Percentiles rank a stretch among this genome's conserved stretches.
Conservation (phyloP, 2,113 vertebrate species). For the Urocitellus parryii region DNA sequence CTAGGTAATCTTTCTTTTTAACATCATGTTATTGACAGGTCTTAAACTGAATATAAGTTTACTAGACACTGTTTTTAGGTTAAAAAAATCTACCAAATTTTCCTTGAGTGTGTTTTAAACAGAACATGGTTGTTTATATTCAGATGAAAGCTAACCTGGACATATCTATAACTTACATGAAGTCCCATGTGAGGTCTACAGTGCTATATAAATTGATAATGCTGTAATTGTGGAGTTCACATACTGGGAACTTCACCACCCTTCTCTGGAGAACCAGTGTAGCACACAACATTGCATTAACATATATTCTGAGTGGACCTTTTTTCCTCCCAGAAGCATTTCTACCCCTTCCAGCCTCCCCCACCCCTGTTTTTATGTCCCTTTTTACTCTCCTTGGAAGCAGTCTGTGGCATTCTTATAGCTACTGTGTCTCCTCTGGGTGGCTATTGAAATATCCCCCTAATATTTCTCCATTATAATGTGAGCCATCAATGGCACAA, state of each 20-base stretch:
- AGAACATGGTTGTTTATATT: slow-evolving; percentile 53
- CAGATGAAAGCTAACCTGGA: slow-evolving; percentile 6
- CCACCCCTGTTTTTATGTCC: not conserved
- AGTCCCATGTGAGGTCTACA: not conserved
- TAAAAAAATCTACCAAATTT: slow-evolving; percentile 44
- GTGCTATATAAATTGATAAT: slow-evolving; percentile 63
- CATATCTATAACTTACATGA: slow-evolving; percentile 59
- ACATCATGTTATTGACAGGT: not conserved
- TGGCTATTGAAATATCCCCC: slow-evolving; percentile 72
- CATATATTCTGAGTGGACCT: not conserved
- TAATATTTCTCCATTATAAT: slow-evolving; percentile 75
- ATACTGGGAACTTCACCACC: not conserved
- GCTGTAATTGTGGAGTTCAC: slow-evolving; percentile 1
- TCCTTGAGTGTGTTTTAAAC: slow-evolving; percentile 14
- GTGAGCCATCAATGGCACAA: slow-evolving; percentile 44
- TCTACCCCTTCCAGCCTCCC: not conserved
- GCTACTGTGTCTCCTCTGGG: slow-evolving; percentile 74
- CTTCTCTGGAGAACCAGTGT: not conserved
- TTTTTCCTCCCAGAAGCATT: not conserved
- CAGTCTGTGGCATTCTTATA: slow-evolving; percentile 56
- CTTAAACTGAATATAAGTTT: not conserved
- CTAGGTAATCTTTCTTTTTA: not conserved
- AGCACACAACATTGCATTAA: slow-evolving; percentile 24
- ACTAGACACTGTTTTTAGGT: not conserved
- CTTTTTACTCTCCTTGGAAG: slow-evolving; percentile 57